Base-by-base conservation (phyloP, 2,113 vertebrate species). In the Ophthalmotilapia sp. region DNA sequence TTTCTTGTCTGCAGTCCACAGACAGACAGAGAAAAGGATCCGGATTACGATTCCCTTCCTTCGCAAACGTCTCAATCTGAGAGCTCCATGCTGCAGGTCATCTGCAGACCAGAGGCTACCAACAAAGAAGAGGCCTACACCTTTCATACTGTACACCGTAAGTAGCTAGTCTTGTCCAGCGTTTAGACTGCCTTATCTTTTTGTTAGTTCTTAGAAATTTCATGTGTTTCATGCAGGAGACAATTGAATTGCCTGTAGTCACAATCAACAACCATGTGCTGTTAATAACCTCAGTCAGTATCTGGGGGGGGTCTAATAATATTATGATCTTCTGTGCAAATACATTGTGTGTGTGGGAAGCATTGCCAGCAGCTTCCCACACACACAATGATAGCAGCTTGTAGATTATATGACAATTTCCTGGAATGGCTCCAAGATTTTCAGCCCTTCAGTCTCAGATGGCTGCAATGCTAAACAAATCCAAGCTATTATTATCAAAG, bases 51-150 rank as follows among this genome's bases (percentile, higher is more conserved):
- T 60, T 98, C 98, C 23, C 97, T 98, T 87, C 96, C 96, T 9
- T 96, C 96, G 1, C 96, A 97, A 86, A 96, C 97, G 2, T 99
- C 98, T 60, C 98, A 99, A 87, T 98, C 98, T 55, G 98, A 99
- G 89, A 99, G 98, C 88, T 99, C 98, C 68, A 97, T 99, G 96
- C 93, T 99, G 93, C 98, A 99, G 97, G 97, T 99, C 92, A 98
- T 99, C 96, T 99, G 98, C 87, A 97, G 98, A 93, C 98, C 98
- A 12, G 98, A 99, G 80, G 97, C 97, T 0, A 99, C 98, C 21
- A 96, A 93, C 84, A 97, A 97, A 90, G 96, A 97, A 86, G 96
- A 97, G 3, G 96, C 94, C 11, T 97, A 96, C 87, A 97, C 96
- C 77, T 97, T 97, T 83, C 96, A 97, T 42, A 97, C 96, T 26